A percentile compares a stretch with the other conserved stretches of the same genome.
Conservation (phyloP, 2,797 vertebrate species). For the Rhabdophis nuchalis region DNA sequence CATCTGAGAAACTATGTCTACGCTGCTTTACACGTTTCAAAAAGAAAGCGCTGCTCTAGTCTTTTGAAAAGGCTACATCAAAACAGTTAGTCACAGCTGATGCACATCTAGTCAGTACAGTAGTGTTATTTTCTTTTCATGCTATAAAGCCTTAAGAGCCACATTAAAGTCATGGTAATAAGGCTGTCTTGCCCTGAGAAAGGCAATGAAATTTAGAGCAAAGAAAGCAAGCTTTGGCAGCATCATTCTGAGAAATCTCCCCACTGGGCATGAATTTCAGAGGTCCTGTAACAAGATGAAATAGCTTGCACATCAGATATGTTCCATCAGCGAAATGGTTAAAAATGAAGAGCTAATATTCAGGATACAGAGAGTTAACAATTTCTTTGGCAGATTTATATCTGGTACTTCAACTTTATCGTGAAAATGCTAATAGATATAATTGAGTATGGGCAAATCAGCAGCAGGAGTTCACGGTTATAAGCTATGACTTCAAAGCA, state of each 20-base stretch:
- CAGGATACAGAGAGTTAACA: constrained; percentile 39
- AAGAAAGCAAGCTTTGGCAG: constrained; percentile 37
- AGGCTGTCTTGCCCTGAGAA: constrained; percentile 51
- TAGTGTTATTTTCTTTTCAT: constrained; percentile 56
- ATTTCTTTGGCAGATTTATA: constrained; percentile 40
- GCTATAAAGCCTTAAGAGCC: constrained; percentile 64
- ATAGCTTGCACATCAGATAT: constrained; percentile 26
- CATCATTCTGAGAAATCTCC: constrained; percentile 6
- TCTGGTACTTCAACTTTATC: constrained; percentile 35
- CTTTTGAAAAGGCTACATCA: constrained; percentile 74
- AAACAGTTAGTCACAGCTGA: constrained; percentile 76
- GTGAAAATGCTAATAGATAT: constrained; percentile 21
- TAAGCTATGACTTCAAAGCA: constrained; percentile 48
- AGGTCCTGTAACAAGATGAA: constrained; percentile 19
- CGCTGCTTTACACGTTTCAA: constrained; percentile 79
- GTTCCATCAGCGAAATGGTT: constrained; percentile 39
- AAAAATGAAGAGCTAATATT: constrained; percentile 46
- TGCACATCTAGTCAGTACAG: constrained; percentile 56
- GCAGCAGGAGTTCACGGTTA: constrained; percentile 53
- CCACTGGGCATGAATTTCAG: constrained; percentile 28
- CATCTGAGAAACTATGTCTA: constrained; percentile 79
- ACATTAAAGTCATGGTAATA: constrained; percentile 60
- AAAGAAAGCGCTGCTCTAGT: constrained; percentile 72
- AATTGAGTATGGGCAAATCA: not conserved
- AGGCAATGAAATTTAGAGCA: constrained; percentile 46